phyloP scores from a whole-genome alignment of 2,113 vertebrate species.

The Oxygymnocypris stewartii region DNA sequence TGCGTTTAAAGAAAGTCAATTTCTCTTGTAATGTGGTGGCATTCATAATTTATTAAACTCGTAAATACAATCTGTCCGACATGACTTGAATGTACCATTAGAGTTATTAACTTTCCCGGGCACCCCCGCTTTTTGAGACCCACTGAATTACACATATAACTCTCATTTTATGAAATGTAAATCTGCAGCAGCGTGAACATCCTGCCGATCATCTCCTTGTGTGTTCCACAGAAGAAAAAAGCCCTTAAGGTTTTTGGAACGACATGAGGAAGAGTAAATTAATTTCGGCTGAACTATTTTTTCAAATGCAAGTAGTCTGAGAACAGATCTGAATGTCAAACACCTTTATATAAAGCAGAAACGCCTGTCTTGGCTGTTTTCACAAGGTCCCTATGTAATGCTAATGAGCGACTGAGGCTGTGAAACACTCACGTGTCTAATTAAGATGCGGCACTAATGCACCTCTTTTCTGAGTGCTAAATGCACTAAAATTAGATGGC shows the following conservation, averaged over 20 bases:
- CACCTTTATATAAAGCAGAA: slow-evolving; percentile 1
- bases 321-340: slow-evolving; percentile 15
- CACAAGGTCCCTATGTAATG: neutral
- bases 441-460: slow-evolving; percentile 27
- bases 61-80: neutral
- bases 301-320: neutral
- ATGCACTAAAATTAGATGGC: slow-evolving; percentile 24
- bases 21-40: neutral
- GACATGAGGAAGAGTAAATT: neutral
- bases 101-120: neutral
- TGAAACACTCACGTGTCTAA: slow-evolving; percentile 30
- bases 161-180: neutral
- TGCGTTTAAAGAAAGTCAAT: neutral
- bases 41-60: neutral
- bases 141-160: neutral
- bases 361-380: neutral
- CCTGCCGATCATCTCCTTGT: neutral
- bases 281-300: neutral
- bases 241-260: neutral
- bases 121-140: neutral
- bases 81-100: neutral
- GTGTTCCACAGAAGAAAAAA: neutral
- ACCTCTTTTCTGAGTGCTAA: slow-evolving; percentile 8
- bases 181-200: neutral
- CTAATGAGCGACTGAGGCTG: neutral